Evolutionary conservation across 2,797 vertebrate genomes (phyloP).

Genomic region (Acanthis flammea): DNA sequence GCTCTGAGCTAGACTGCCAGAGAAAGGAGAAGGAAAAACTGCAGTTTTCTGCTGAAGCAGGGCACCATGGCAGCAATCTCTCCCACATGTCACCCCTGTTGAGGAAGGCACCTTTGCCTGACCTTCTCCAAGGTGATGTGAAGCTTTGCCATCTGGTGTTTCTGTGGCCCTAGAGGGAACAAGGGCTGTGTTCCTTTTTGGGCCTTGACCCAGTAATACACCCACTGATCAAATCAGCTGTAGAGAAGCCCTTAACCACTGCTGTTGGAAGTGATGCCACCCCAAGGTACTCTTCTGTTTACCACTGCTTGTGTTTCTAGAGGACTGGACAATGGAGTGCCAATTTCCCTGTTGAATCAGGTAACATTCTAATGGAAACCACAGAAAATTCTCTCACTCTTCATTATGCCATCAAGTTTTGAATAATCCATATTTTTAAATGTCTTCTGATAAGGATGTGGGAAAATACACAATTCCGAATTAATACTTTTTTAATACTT

Average conservation of each 20-base stretch:
- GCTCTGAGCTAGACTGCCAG: not conserved
- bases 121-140: not conserved
- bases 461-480: not conserved
- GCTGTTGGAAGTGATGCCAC: not conserved
- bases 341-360: fast-evolving
- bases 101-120: not conserved
- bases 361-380: not conserved
- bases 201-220: not conserved
- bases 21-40: not conserved
- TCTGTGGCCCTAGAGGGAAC: fast-evolving
- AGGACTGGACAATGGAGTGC: not conserved
- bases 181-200: not conserved
- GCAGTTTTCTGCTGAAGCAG: not conserved
- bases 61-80: fast-evolving
- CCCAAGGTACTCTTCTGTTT: no score
- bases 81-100: not conserved
- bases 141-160: fast-evolving
- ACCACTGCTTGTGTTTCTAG: not conserved
- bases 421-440: not conserved
- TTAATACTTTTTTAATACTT: not conserved
- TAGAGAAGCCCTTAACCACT: not conserved
- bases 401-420: not conserved
- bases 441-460: not conserved
- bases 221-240: not conserved
- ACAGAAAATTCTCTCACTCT: not conserved